phyloP scores from a whole-genome alignment of 2,888 invertebrate genomes.

The Plutella xylostella region DNA sequence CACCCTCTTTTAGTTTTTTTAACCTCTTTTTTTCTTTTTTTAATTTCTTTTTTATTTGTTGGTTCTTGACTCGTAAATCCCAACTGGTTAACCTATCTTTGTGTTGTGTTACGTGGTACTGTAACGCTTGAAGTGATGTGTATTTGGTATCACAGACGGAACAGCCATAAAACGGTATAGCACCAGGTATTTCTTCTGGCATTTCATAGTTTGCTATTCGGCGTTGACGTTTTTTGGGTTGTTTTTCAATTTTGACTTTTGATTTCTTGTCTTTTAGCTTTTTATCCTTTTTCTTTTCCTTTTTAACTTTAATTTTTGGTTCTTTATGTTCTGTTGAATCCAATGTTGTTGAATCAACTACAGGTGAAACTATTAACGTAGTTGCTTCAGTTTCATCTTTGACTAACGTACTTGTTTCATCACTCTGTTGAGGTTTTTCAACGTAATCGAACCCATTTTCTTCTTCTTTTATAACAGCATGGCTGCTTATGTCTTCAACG shows the following conservation, averaged over 20 bases:
- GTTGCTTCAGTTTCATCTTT: not conserved
- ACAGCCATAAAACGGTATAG: slow-evolving; percentile 53
- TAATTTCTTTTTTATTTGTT: slow-evolving; percentile 36
- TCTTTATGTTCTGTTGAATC: not conserved
- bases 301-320: not conserved
- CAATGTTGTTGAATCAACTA: not conserved
- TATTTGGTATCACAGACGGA: slow-evolving; percentile 48
- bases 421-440: not conserved
- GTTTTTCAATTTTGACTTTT: slow-evolving; percentile 15
- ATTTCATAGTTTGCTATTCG: slow-evolving; percentile 20
- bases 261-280: not conserved
- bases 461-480: not conserved
- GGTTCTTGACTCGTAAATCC: slow-evolving; percentile 41
- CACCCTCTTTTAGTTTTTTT: slow-evolving; percentile 29
- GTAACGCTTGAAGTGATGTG: slow-evolving; percentile 33
- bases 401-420: not conserved
- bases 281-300: not conserved
- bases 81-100: slow-evolving; percentile 54
- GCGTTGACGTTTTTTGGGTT: slow-evolving; percentile 21
- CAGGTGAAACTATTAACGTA: not conserved
- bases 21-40: slow-evolving; percentile 40
- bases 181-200: slow-evolving; percentile 41
- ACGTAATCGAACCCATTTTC: not conserved
- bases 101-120: slow-evolving; percentile 45
- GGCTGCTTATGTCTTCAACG: not conserved